Percentiles rank a stretch among this genome's conserved stretches.
Evolutionary conservation across 2,113 vertebrate species (phyloP).

Genomic region (Anseranas semipalmata): DNA sequence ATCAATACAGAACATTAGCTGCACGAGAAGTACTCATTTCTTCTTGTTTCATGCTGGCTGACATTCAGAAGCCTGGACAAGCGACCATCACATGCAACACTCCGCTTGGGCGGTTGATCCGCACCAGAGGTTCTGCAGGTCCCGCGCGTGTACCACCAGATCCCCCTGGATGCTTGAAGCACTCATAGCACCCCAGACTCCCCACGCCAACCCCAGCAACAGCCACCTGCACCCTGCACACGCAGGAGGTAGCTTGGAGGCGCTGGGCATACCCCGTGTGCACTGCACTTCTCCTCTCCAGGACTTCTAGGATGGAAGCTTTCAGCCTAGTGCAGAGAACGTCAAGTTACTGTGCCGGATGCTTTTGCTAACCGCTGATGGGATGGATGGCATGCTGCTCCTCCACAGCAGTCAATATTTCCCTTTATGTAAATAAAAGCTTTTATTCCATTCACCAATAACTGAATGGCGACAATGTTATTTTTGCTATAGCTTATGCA

Average conservation of each 20-base stretch:
- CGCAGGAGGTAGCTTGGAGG: accelerated
- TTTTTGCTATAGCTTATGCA: neutral
- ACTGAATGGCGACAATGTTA: neutral
- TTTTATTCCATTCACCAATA: neutral
- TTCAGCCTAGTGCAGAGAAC: neutral
- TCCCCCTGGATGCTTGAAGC: accelerated
- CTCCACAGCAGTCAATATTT: neutral
- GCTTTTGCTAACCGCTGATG: neutral
- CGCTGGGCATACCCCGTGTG: accelerated
- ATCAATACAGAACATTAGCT: neutral
- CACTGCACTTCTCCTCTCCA: neutral
- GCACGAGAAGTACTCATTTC: neutral
- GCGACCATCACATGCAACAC: accelerated
- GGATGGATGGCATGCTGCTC: accelerated
- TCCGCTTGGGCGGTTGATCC: neutral
- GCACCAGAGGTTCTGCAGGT: neutral
- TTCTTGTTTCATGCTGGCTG: neutral
- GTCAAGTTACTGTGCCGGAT: neutral
- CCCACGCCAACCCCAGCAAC: neutral
- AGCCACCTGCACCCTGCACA: accelerated
- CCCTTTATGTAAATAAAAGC: accelerated
- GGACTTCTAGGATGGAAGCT: accelerated
- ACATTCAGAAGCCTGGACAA: neutral
- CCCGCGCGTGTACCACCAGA: neutral
- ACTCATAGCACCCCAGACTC: accelerated